Evolutionary conservation across 1,140 invertebrate species (phyloP).

Genomic region (Heliconius melpomene): DNA sequence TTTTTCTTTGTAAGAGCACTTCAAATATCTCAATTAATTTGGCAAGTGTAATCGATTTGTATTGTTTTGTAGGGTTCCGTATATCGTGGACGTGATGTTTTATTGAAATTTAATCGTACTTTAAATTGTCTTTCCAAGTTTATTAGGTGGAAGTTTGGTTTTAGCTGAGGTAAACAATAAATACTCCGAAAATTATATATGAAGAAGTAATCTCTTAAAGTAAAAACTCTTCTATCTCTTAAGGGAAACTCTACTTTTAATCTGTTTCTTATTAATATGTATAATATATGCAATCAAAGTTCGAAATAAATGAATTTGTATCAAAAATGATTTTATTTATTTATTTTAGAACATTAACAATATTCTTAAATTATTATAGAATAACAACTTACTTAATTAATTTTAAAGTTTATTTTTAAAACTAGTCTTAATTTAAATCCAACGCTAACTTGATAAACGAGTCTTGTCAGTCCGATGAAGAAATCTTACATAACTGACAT

Average conservation of each 20-base stretch:
- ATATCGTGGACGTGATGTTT: not conserved
- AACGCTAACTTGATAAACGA: not conserved
- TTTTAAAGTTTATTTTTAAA: not conserved
- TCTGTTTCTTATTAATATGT: too few relatives aligned
- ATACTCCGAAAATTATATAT: not conserved
- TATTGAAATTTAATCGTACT: not conserved
- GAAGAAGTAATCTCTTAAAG: not conserved
- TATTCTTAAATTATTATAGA: not conserved
- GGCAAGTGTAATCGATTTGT: not conserved
- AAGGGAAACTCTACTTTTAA: not conserved
- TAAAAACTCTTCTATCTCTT: too few relatives aligned
- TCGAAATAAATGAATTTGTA: too few relatives aligned
- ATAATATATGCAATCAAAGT: too few relatives aligned
- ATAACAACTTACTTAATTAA: not conserved
- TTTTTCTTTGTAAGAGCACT: not conserved
- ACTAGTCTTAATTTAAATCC: not conserved
- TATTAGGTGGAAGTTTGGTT: not conserved
- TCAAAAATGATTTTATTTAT: too few relatives aligned
- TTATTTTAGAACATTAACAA: too few relatives aligned
- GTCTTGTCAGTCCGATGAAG: not conserved
- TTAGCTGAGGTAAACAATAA: not conserved
- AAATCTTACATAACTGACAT: not conserved
- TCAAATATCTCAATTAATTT: not conserved
- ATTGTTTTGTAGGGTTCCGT: not conserved
- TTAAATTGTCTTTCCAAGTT: not conserved